A percentile compares a stretch with the other conserved stretches of the same genome.
Conservation (phyloP, 2,113 vertebrate genomes). For the Bubo blakistoni region DNA sequence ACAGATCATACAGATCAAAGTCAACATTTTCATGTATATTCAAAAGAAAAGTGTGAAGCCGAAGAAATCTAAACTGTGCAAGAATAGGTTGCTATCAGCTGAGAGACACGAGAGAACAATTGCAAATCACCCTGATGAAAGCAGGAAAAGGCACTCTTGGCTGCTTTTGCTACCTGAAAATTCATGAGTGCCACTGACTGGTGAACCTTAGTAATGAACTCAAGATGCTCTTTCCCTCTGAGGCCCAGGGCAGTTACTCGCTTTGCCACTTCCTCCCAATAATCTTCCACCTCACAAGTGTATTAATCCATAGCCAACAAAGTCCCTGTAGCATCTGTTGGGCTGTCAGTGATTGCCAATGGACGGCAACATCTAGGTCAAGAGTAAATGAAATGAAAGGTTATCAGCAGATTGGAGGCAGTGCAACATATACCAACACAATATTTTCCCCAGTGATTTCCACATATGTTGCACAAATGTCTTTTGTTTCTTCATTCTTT, state of each 20-base stretch:
- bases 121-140: neutral
- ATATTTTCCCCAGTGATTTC: neutral
- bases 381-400: neutral
- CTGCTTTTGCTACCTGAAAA: neutral
- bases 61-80: neutral
- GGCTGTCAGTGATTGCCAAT: neutral
- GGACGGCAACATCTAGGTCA: neutral
- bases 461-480: neutral
- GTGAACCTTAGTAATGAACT: neutral
- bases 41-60: neutral
- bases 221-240: neutral
- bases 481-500: neutral
- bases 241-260: neutral
- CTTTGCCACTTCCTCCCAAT: neutral
- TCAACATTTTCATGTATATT: neutral
- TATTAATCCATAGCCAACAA: neutral
- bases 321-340: neutral
- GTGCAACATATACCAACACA: neutral
- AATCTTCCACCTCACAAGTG: neutral
- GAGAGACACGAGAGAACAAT: neutral
- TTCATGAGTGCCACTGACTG: neutral
- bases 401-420: neutral
- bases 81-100: neutral
- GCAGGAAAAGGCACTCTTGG: neutral
- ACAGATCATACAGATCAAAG: neutral